Evolutionary conservation across 2,888 invertebrate genomes (phyloP).

Genomic region (Dioctria rufipes): DNA sequence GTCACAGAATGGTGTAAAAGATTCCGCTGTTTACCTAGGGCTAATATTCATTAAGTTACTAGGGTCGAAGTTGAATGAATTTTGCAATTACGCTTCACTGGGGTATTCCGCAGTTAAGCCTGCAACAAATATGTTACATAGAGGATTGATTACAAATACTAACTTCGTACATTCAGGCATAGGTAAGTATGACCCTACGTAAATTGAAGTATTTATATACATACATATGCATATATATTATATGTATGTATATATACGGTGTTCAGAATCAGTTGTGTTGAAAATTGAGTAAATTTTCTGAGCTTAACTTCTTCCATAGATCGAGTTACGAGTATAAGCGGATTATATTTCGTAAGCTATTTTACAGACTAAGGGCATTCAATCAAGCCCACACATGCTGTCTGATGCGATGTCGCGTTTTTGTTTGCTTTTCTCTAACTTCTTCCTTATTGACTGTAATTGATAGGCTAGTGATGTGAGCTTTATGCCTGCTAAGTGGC

Average conservation of each 20-base stretch:
- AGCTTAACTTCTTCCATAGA: conserved; percentile 23
- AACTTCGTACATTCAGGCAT: not conserved
- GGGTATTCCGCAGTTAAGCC: not conserved
- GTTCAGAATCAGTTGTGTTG: conserved; percentile 1
- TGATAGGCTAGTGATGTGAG: conserved; percentile 1
- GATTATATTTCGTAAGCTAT: conserved; percentile 17
- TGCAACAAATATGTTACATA: not conserved
- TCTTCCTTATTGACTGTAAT: conserved; percentile 32
- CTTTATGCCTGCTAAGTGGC: too few species aligned
- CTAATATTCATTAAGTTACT: not conserved
- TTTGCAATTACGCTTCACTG: conserved; percentile 11
- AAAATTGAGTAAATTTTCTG: conserved; percentile 35
- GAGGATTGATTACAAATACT: conserved; percentile 1
- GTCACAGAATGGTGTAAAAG: not conserved
- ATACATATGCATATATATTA: not conserved
- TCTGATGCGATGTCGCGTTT: not conserved
- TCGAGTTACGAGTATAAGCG: conserved; percentile 24
- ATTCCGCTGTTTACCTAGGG: not conserved
- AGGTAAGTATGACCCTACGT: too few species aligned
- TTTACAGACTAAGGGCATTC: not conserved
- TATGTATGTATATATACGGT: not conserved
- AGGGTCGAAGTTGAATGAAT: conserved; percentile 2
- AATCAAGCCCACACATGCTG: not conserved
- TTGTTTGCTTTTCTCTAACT: not conserved
- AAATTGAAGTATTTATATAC: too few species aligned